phyloP scores from a whole-genome alignment of 2,797 vertebrate genomes.

The Agapornis canus region DNA sequence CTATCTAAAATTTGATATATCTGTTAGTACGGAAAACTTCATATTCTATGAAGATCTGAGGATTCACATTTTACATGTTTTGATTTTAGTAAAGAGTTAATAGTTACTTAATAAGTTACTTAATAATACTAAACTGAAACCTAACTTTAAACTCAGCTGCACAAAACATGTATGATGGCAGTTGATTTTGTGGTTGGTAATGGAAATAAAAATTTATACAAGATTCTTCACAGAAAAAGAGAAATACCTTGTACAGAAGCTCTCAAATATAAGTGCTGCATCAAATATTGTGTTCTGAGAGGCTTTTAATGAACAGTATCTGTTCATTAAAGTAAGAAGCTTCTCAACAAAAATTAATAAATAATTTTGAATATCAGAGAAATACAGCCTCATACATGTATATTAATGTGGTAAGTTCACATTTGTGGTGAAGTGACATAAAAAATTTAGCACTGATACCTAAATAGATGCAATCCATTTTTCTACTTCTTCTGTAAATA shows the following conservation, averaged over 20 bases:
- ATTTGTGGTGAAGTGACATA: neutral
- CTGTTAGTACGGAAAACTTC: neutral
- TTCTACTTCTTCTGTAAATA: neutral
- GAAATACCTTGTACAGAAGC: neutral
- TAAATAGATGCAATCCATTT: neutral
- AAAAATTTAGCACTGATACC: neutral
- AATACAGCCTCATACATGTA: neutral
- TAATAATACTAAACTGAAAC: neutral
- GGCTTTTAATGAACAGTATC: neutral
- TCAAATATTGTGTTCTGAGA: neutral
- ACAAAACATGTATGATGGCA: neutral
- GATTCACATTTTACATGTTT: neutral
- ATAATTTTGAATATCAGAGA: neutral
- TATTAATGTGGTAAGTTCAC: neutral
- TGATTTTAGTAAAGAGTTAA: neutral
- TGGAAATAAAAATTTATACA: neutral
- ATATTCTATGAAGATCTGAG: neutral
- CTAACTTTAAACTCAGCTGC: neutral
- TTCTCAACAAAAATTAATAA: neutral
- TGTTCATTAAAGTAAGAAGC: neutral
- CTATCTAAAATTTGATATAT: neutral
- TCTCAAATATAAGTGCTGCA: neutral
- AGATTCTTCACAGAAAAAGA: neutral
- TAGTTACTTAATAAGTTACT: neutral
- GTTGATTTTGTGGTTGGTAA: neutral